Base-by-base conservation (phyloP, 2,888 invertebrate species). In the Auanema sp. region DNA sequence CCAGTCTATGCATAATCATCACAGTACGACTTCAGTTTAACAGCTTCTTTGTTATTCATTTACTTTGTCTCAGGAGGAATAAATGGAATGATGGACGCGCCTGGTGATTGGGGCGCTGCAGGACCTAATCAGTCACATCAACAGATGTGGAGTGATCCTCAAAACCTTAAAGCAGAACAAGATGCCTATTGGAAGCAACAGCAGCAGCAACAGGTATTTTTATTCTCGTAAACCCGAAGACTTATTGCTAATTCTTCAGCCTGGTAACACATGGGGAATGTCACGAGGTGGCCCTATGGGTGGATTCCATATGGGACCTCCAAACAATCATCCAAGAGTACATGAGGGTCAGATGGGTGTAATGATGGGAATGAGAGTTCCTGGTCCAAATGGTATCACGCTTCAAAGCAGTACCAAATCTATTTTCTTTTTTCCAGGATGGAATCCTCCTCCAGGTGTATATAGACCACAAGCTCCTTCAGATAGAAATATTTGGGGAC, bases 161-260 rank as follows among this genome's bases (percentile, higher is more conserved):
- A n/a, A n/a, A n/a, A n/a, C n/a, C 66, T 73, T 57, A 68, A 67
- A 23, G 64, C 68, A 33, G 72, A 72, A 18, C 63, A 68, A 6
- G 73, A 71, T 40, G 65, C 63, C 4, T 71, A 67, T 54, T 73
- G 71, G 71, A 73, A 73, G 47, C 69, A 69, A n/a, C 72, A 72
- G 25, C 68, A 58, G 10, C 65, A 62, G 33, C 69, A 65, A 58
- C 56, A 60, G 14, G 53, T 18, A 55, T n/a, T n/a, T n/a, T n/a
- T n/a, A n/a, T n/a, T n/a, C n/a, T n/a, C n/a, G n/a, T n/a, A 43
- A 43, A 43, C n/a, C 14, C 14, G 1, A 43, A 14, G 43, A 14
- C 43, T 14, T 43, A 43, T 43, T n/a, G n/a, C n/a, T n/a, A n/a
- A n/a, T 53, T 16, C 8, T 16, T 21, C 33, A 33, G 33, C 33